A percentile compares a stretch with the other conserved stretches of the same genome.
Conservation (phyloP, 2,797 vertebrate genomes). For the Parauchenoglanis punctatus region DNA sequence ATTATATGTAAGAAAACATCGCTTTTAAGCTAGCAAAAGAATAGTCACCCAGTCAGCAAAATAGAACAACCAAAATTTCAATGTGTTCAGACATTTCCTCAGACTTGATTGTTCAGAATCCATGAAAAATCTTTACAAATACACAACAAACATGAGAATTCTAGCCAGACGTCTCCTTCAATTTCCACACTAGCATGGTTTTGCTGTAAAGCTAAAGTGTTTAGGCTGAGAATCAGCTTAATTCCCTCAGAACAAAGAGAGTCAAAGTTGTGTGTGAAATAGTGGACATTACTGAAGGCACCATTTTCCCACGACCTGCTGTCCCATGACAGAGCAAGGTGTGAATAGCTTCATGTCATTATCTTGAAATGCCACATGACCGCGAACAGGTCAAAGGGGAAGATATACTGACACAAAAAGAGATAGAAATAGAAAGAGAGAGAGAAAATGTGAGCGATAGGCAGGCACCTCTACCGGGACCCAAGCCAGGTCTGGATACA, state of each 20-base stretch:
- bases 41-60: background rate
- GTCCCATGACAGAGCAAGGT: conserved; percentile 52
- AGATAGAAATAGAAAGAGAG: conserved; percentile 30
- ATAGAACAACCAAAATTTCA: background rate
- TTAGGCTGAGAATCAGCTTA: conserved; percentile 9
- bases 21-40: background rate
- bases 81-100: background rate
- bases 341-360: conserved; percentile 58
- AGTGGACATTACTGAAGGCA: conserved; percentile 41
- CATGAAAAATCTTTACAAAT: conserved; percentile 6
- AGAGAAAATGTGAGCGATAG: conserved; percentile 29
- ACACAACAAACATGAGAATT: background rate
- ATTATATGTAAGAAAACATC: background rate
- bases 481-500: conserved; percentile 51
- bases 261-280: conserved; percentile 39
- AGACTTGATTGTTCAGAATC: background rate
- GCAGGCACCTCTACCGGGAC: conserved; percentile 41
- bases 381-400: conserved; percentile 24
- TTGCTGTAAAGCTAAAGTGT: background rate
- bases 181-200: background rate
- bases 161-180: background rate
- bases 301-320: conserved; percentile 53
- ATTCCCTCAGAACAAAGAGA: conserved; percentile 16
- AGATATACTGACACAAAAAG: conserved; percentile 31
- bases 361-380: conserved; percentile 39